phyloP scores from a whole-genome alignment of 2,797 vertebrate genomes.

The Molossus molossus region DNA sequence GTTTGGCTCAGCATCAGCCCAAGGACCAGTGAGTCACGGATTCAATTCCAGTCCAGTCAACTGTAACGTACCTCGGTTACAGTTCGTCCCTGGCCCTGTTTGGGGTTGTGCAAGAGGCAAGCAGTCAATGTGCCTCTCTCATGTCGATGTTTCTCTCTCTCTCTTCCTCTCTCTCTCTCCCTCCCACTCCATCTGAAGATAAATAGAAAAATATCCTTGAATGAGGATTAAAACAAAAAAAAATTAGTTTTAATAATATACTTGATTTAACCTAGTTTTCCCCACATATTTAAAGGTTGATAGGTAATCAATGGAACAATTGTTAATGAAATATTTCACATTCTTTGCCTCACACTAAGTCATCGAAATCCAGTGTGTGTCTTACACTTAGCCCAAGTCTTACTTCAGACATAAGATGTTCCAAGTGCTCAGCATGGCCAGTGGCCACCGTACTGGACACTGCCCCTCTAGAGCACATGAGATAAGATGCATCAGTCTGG shows the following conservation, averaged over 20 bases:
- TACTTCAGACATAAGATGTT: neutral
- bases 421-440: neutral
- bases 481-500: neutral
- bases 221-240: neutral
- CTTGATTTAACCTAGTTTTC: neutral
- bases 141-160: too few species aligned
- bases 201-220: too few species aligned
- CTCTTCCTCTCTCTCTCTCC: too few species aligned
- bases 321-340: neutral
- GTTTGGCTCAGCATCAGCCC: too few species aligned
- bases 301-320: neutral
- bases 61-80: too few species aligned
- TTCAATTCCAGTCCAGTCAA: too few species aligned
- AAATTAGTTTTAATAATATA: neutral
- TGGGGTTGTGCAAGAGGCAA: too few species aligned
- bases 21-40: too few species aligned
- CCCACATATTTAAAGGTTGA: neutral
- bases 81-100: too few species aligned
- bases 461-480: neutral
- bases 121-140: too few species aligned
- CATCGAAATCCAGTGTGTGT: neutral
- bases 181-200: too few species aligned
- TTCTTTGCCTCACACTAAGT: neutral
- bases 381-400: neutral
- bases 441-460: accelerated